Conservation (phyloP, 2,797 vertebrate genomes). For the Oreochromis grahami region DNA sequence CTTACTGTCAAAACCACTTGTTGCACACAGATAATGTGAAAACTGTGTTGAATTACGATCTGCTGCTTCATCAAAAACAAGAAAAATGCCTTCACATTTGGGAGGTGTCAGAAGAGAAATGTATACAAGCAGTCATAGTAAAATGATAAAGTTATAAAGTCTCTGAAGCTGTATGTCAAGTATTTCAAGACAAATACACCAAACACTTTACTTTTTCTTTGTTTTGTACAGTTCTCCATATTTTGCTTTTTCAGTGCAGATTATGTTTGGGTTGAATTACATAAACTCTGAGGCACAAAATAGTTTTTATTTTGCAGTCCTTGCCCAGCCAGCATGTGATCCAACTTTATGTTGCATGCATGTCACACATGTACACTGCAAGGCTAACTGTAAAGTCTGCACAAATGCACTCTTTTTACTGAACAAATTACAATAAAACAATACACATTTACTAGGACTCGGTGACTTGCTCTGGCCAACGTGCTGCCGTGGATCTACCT, state of each 20-base stretch:
- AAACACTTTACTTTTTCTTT: not conserved
- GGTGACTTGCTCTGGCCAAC: not conserved
- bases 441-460: not conserved
- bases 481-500: not conserved
- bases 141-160: not conserved
- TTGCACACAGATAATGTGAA: not conserved
- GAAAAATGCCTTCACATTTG: not conserved
- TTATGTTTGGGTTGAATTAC: not conserved
- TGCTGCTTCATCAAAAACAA: not conserved
- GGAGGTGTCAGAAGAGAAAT: not conserved
- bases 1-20: slow-evolving; percentile 37
- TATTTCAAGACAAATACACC: not conserved
- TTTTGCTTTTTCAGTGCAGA: not conserved
- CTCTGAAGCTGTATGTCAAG: not conserved
- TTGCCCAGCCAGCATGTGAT: not conserved
- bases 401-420: not conserved
- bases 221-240: not conserved
- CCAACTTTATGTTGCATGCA: not conserved
- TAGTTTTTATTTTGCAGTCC: not conserved
- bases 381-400: not conserved
- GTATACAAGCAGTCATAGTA: not conserved
- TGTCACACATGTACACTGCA: not conserved
- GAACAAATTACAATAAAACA: not conserved
- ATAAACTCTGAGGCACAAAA: not conserved
- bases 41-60: not conserved